Base-by-base conservation (phyloP, 2,888 invertebrate species). In the Himalopsyche tibetana region DNA sequence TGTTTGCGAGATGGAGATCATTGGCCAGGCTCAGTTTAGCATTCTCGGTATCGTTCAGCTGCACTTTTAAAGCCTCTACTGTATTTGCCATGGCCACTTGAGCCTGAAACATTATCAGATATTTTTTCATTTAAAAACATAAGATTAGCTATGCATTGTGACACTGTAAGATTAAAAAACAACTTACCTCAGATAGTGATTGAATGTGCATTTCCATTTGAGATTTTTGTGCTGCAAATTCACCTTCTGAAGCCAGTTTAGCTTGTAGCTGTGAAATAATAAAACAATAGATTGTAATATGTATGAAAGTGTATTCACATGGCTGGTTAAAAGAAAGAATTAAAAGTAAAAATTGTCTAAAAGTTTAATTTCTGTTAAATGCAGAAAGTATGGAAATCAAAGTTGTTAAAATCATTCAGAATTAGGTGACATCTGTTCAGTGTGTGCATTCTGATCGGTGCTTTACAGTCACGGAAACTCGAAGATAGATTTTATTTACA, bases 201-300 rank as follows among this genome's bases (percentile, higher is more conserved):
- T 94, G 93, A 84, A 95, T 94, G 89, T 95, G 94, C 90, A 95
- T 92, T 89, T 96, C 96, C 91, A 95, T 91, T 89, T 95, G 95
- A 85, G 95, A 94, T 28, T 94, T 92, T 89, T 95, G 95, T 5
- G 94, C 93, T 87, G 95, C 94, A 82, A 94, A 91, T 88, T 95
- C 94, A 83, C 92, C 91, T 84, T 93, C 92, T 5, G 91, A 91
- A 55, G 89, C 89, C 55, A 95, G 90, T 90, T 96, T 95, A 0
- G 92, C 91, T 90, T 96, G 95, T 40, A 95, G 91, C 92, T 93
- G 89, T 11, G 90, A 81, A 82, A 17, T 55, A 82, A 55, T 51
- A 15, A 51, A 51, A 51, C 15, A 51, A 15, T 51, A 51, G 2
- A 51, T 51, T 51, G 8, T 51, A 0, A 15, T 51, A 51, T 5